Evolutionary conservation across 2,888 invertebrate species (phyloP).

Genomic region (Incurvaria masculella): DNA sequence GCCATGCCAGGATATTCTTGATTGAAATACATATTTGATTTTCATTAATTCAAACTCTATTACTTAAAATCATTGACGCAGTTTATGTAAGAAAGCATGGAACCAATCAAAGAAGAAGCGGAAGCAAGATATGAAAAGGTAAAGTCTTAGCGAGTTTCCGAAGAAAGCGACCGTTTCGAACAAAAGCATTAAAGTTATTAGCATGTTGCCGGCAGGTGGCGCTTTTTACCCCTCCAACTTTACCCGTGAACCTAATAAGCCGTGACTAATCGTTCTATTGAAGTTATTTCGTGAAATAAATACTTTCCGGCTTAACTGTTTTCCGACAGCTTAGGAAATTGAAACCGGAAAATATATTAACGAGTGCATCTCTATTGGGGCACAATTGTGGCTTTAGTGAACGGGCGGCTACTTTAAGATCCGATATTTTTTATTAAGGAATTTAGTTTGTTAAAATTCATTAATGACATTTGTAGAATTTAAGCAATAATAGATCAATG

Average conservation of each 20-base stretch:
- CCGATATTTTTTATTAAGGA: no score
- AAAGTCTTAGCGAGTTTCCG: not conserved
- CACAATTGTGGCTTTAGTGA: not conserved
- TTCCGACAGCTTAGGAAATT: conserved; percentile 17
- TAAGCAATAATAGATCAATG: no score
- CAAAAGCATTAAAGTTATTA: not conserved
- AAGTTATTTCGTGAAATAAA: conserved; percentile 3
- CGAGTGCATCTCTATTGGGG: conserved; percentile 1
- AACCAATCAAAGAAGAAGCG: no score
- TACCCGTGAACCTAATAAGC: conserved; percentile 14
- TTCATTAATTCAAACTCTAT: no score
- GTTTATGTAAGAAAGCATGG: no score
- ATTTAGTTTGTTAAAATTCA: no score
- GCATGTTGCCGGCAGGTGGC: not conserved
- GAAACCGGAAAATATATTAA: conserved; percentile 8
- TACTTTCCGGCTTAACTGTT: conserved; percentile 15
- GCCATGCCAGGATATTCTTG: no score
- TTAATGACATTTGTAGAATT: no score
- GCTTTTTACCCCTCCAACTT: not conserved
- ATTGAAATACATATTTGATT: no score
- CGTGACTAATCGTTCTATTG: conserved; percentile 16
- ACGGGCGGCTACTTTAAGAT: no score
- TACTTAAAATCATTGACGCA: no score
- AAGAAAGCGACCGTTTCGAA: not conserved
- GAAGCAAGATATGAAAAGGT: not conserved